Evolutionary conservation across 2,113 vertebrate genomes (phyloP).

Genomic region (Lepidothrix coronata): DNA sequence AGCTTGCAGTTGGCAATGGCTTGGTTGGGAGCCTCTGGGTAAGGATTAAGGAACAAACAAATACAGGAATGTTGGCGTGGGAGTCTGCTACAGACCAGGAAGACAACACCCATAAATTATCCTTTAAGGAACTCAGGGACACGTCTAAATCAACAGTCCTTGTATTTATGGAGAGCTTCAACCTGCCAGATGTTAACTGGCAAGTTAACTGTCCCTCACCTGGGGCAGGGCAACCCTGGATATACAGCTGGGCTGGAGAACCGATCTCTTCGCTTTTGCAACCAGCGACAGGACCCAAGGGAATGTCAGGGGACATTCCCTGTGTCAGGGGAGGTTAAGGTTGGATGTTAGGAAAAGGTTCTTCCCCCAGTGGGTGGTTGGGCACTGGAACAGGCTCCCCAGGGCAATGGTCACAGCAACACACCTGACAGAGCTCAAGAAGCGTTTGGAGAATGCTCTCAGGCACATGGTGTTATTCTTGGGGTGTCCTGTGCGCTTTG

Average conservation of each 20-base stretch:
- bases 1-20: neutral
- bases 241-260: neutral
- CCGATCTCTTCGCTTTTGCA: neutral
- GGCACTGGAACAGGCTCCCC: neutral
- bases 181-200: neutral
- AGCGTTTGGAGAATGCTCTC: rapidly evolving
- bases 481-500: neutral
- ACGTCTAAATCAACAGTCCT: neutral
- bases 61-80: neutral
- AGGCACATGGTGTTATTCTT: neutral
- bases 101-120: neutral
- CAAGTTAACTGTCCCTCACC: neutral
- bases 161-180: neutral
- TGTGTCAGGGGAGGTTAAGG: neutral
- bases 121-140: neutral
- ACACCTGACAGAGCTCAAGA: neutral
- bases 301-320: neutral
- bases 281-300: neutral
- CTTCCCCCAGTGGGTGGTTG: neutral
- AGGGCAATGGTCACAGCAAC: neutral
- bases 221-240: neutral
- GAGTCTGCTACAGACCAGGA: neutral
- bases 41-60: neutral
- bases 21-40: neutral
- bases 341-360: neutral